A percentile compares a stretch with the other conserved stretches of the same genome.
Evolutionary conservation across 2,113 vertebrate species (phyloP).

Genomic region (Dipodomys merriami): DNA sequence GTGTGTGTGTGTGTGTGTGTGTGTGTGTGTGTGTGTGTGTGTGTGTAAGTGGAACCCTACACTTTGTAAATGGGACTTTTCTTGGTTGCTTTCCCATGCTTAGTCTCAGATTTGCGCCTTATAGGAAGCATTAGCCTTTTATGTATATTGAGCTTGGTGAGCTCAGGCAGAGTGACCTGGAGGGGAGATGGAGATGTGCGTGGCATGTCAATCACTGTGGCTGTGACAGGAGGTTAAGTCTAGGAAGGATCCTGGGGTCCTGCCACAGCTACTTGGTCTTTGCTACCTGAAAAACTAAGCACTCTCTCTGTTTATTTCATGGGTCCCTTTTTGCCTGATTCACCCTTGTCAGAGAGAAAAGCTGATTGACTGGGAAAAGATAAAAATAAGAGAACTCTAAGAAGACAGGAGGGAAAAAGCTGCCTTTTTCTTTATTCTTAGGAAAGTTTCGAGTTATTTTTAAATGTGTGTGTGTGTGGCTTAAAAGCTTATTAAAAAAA

Average conservation of each 20-base stretch:
- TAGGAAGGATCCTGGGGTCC: not conserved
- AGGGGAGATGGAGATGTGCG: too few relatives aligned
- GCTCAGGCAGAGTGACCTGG: accelerated
- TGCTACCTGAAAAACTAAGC: too few relatives aligned
- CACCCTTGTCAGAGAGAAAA: not conserved
- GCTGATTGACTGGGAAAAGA: not conserved
- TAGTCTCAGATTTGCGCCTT: not conserved
- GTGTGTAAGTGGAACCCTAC: not conserved
- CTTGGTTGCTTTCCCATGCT: not conserved
- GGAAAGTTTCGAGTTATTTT: not conserved
- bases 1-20: too few relatives aligned
- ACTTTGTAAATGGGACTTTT: not conserved
- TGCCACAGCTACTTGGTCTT: not conserved
- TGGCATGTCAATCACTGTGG: too few relatives aligned
- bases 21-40: too few relatives aligned
- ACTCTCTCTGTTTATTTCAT: not conserved
- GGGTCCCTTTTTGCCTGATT: not conserved
- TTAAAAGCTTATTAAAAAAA: not conserved
- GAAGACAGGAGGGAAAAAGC: not conserved
- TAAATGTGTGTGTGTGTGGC: not conserved
- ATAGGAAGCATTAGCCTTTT: not conserved
- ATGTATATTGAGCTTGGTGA: not conserved
- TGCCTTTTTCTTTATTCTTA: not conserved
- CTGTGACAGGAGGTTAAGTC: accelerated
- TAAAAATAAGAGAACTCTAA: not conserved